phyloP scores from a whole-genome alignment of 2,113 vertebrate genomes.

The Hiodon alosoides region DNA sequence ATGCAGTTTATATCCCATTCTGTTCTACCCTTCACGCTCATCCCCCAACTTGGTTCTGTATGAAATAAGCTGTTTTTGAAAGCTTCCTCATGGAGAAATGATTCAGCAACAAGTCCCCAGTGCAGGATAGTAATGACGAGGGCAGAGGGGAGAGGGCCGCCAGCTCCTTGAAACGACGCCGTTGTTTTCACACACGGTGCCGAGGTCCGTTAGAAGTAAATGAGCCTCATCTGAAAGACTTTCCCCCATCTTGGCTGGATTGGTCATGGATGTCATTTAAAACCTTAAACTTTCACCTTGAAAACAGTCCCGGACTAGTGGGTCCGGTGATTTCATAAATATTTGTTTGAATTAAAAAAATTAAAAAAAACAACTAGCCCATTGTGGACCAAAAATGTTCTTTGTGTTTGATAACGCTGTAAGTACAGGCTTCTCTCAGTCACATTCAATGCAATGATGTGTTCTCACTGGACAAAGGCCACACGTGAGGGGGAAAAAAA shows the following conservation, averaged over 20 bases:
- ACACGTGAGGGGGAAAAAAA: no score
- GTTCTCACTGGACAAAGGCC: no score
- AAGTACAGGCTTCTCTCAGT: no score
- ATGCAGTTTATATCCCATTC: background rate
- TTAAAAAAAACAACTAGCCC: no score
- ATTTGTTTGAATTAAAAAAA: no score
- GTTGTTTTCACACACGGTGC: background rate
- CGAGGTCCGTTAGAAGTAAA: background rate
- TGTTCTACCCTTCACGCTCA: background rate
- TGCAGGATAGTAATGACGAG: background rate
- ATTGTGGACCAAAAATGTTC: no score
- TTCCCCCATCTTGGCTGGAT: background rate
- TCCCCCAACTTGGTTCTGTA: constrained; percentile 16
- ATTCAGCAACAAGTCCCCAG: background rate
- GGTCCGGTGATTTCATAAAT: no score
- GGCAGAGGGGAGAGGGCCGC: background rate
- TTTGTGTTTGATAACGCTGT: no score
- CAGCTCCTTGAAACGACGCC: background rate
- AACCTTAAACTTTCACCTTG: background rate
- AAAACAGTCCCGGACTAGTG: no score
- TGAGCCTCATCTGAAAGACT: background rate
- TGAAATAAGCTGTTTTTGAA: background rate
- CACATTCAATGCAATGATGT: no score
- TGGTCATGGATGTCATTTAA: no score
- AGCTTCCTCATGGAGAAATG: constrained; percentile 11